Percentiles rank a stretch among this genome's conserved stretches.
Conservation (phyloP, 2,888 invertebrate species). For the Trichopoda pennipes region DNA sequence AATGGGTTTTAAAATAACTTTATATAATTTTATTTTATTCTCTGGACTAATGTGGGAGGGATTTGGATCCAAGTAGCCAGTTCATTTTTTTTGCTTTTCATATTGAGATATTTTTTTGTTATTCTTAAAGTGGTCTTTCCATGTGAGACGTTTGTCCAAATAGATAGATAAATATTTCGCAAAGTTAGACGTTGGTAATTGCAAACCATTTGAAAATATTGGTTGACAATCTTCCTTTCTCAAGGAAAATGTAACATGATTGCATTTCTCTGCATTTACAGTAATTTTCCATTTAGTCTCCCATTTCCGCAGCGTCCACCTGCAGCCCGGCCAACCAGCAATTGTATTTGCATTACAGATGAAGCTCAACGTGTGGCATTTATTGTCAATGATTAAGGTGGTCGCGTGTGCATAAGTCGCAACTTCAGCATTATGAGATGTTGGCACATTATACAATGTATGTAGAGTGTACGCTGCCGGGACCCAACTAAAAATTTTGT, state of each 20-base stretch:
- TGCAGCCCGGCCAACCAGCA: too few relatives aligned
- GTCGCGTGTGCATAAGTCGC: neutral
- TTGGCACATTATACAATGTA: neutral
- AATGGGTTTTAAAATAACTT: slow-evolving; percentile 3
- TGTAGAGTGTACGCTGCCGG: too few relatives aligned
- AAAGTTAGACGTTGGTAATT: neutral
- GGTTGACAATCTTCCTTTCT: neutral
- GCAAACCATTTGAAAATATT: neutral
- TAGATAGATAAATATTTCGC: neutral
- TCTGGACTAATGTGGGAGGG: neutral
- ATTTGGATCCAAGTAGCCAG: too few relatives aligned
- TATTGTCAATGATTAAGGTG: neutral
- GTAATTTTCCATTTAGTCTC: too few relatives aligned
- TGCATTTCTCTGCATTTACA: too few relatives aligned
- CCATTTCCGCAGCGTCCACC: too few relatives aligned
- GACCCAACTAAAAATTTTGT: neutral
- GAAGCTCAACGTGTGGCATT: neutral
- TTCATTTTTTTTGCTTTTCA: slow-evolving; percentile 5
- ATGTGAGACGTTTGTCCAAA: neutral
- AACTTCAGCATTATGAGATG: neutral
- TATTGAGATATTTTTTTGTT: neutral
- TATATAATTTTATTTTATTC: slow-evolving; percentile 10
- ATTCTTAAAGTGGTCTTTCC: neutral
- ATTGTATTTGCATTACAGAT: too few relatives aligned
- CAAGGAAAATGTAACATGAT: too few relatives aligned